A percentile compares a stretch with the other conserved stretches of the same genome.
These are phyloP conservation scores for Mesorhabditis spiculigera DNA, from an alignment of 2,888 invertebrate genomes.

Conservation along the genomic window DNA sequence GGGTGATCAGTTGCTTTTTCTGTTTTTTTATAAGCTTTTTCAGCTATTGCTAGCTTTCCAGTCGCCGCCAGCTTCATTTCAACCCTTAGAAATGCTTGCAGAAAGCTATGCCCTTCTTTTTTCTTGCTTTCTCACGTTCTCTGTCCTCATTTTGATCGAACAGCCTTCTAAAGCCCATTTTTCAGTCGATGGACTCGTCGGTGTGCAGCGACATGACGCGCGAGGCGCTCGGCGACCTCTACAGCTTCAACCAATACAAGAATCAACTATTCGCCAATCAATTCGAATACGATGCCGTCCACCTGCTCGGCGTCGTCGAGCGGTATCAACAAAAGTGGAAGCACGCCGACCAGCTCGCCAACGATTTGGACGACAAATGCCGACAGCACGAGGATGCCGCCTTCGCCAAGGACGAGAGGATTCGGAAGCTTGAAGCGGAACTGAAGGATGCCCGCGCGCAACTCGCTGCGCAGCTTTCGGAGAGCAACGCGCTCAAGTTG, in stretches of 20 bases:
- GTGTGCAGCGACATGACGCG: not conserved
- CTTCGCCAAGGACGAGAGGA: not conserved
- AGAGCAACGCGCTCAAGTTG: slow-evolving; percentile 30
- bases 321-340: not conserved
- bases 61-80: no score
- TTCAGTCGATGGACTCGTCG: not conserved
- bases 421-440: slow-evolving; percentile 21
- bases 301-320: not conserved
- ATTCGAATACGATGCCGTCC: not conserved
- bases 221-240: not conserved
- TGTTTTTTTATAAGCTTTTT: no score
- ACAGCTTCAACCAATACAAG: not conserved
- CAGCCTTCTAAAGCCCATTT: not conserved
- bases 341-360: not conserved
- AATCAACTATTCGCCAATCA: not conserved
- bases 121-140: no score
- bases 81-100: no score
- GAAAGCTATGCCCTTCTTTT: no score
- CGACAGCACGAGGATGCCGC: not conserved
- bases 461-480: slow-evolving; percentile 26
- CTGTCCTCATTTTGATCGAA: no score
- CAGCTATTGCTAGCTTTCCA: no score
- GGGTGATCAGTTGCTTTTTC: no score
- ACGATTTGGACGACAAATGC: not conserved
- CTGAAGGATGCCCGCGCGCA: slow-evolving; percentile 36